Evolutionary conservation across 2,888 invertebrate genomes (phyloP).

Genomic region (Diadegma fenestrale): DNA sequence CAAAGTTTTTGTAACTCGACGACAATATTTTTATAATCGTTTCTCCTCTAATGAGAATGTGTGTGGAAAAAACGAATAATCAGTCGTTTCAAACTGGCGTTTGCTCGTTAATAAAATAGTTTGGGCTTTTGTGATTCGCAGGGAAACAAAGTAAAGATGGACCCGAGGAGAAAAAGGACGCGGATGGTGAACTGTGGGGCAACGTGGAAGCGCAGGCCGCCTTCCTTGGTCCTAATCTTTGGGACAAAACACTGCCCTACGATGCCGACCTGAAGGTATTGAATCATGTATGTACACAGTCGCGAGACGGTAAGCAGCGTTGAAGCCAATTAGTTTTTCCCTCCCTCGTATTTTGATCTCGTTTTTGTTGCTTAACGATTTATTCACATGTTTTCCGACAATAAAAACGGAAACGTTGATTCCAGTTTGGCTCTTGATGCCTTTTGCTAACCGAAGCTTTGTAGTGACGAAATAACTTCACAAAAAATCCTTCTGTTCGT

Average conservation of each 20-base stretch:
- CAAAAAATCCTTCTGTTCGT: slow-evolving; percentile 8
- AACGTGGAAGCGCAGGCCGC: slow-evolving; percentile 97
- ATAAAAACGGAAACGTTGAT: no score
- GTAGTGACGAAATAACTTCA: background rate
- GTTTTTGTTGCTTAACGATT: background rate
- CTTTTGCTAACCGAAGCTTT: background rate
- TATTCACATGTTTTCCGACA: background rate
- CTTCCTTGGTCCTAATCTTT: slow-evolving; percentile 97
- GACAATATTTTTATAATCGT: no score
- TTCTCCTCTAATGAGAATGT: no score
- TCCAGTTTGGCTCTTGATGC: no score
- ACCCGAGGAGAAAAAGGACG: slow-evolving; percentile 90
- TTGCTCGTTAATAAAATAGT: background rate
- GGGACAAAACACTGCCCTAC: slow-evolving; percentile 97
- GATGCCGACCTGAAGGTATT: slow-evolving; percentile 98
- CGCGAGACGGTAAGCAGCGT: slow-evolving; percentile 83
- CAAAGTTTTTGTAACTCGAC: background rate
- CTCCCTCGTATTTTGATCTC: background rate
- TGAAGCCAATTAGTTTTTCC: slow-evolving; percentile 56
- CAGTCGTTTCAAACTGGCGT: background rate
- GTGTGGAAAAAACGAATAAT: background rate
- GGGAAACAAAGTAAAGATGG: slow-evolving; percentile 84
- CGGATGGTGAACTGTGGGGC: slow-evolving; percentile 93
- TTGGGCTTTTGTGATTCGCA: slow-evolving; percentile 65
- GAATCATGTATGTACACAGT: slow-evolving; percentile 84